A percentile compares a stretch with the other conserved stretches of the same genome.
These are phyloP conservation scores for Pseudomyrmex gracilis DNA, from an alignment of 1,140 invertebrate genomes.

Conservation along the genomic window DNA sequence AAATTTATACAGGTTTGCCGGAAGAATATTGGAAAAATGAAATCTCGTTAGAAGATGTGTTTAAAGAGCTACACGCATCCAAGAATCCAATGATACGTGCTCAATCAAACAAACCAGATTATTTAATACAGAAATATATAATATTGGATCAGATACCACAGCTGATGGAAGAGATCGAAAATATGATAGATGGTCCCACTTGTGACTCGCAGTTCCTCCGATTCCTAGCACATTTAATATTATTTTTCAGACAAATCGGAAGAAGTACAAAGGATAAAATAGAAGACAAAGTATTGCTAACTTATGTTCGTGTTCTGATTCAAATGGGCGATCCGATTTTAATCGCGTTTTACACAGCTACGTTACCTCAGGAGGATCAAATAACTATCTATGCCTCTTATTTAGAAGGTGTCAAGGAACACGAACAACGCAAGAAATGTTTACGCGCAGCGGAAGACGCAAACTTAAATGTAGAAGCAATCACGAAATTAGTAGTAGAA, in stretches of 20 bases:
- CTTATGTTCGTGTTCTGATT: constrained; percentile 90
- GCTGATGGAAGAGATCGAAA: constrained; percentile 88
- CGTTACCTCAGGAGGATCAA: constrained; percentile 90
- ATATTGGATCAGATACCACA: constrained; percentile 90
- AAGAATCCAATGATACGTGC: constrained; percentile 85
- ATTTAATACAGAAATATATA: constrained; percentile 91
- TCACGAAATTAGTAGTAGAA: constrained; percentile 94
- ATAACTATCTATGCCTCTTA: constrained; percentile 92
- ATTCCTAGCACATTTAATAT: constrained; percentile 93
- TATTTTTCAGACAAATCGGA: constrained; percentile 93
- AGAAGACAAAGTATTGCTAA: constrained; percentile 90
- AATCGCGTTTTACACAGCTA: constrained; percentile 94
- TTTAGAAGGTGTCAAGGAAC: constrained; percentile 89
- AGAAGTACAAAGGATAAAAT: constrained; percentile 88
- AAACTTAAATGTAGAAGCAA: constrained; percentile 93
- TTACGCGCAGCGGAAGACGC: constrained; percentile 89
- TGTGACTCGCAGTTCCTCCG: constrained; percentile 89
- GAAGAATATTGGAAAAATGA: constrained; percentile 92
- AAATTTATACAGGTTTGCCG: constrained; percentile 88
- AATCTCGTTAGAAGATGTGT: constrained; percentile 90
- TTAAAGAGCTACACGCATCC: constrained; percentile 87
- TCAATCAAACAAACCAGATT: constrained; percentile 87
- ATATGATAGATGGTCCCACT: constrained; percentile 77
- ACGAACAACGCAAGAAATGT: constrained; percentile 87
- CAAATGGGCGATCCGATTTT: constrained; percentile 90